These are phyloP conservation scores for Oscheius sp. DNA, from an alignment of 1,140 invertebrate genomes.

Conservation along the genomic window DNA sequence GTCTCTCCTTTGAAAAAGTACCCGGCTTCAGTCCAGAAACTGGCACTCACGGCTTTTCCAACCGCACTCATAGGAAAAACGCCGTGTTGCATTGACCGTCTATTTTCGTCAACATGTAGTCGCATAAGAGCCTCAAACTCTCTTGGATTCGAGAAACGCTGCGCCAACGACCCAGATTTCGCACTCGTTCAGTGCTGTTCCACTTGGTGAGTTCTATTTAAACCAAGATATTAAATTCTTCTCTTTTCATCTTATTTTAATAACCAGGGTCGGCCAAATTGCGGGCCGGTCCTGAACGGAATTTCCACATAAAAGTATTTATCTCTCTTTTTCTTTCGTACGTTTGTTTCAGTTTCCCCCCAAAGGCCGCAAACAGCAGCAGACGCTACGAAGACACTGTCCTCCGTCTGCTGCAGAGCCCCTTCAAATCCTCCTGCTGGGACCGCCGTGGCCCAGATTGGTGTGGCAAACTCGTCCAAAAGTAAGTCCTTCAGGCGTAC, in stretches of 20 bases:
- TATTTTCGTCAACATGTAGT: constrained; percentile 44
- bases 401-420: constrained; percentile 37
- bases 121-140: constrained; percentile 44
- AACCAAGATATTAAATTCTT: neutral
- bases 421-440: constrained; percentile 36
- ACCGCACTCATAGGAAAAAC: constrained; percentile 42
- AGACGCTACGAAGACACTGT: constrained; percentile 44
- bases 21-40: neutral
- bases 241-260: no score
- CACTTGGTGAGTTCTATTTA: constrained; percentile 42
- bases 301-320: neutral
- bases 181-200: constrained; percentile 53
- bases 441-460: constrained; percentile 44
- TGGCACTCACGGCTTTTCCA: constrained; percentile 7
- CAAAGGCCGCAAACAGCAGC: constrained; percentile 8
- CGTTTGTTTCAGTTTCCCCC: constrained; percentile 45
- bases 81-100: constrained; percentile 52
- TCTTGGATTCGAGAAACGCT: constrained; percentile 42
- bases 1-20: neutral
- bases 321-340: neutral
- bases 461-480: constrained; percentile 45
- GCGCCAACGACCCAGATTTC: constrained; percentile 49
- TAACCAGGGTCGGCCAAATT: no score
- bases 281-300: neutral
- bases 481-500: constrained; percentile 9